Evolutionary conservation across 2,888 invertebrate genomes (phyloP).

Genomic region (Dioctria rufipes): DNA sequence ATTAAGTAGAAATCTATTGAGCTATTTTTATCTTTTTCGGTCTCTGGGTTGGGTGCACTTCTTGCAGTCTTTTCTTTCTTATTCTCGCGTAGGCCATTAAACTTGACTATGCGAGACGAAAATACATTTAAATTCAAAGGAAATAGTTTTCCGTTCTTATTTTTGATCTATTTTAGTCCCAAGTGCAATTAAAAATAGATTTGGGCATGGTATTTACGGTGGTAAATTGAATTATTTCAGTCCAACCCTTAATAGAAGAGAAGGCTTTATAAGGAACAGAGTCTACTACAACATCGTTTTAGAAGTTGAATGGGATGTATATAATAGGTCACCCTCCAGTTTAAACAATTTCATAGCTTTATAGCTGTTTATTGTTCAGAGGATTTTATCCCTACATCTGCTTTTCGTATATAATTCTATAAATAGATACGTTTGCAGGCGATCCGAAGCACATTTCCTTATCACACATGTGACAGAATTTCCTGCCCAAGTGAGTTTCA

Average conservation of each 20-base stretch:
- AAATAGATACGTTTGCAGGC: background rate
- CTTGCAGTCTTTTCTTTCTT: conserved; percentile 8
- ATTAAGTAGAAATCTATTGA: conserved; percentile 9
- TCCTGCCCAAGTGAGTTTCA: background rate
- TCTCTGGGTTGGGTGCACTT: background rate
- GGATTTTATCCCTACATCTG: background rate
- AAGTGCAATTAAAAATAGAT: background rate
- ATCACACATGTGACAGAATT: background rate
- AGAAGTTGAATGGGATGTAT: no score
- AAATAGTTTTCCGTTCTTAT: background rate
- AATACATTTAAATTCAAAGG: background rate
- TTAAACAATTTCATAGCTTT: background rate
- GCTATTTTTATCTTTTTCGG: conserved; percentile 7
- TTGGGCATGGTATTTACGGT: background rate
- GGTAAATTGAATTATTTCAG: background rate
- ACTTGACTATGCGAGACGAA: conserved; percentile 6
- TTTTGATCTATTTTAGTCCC: background rate
- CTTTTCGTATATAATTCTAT: background rate
- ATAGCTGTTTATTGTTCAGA: background rate
- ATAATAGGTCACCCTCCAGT: background rate
- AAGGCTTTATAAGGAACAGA: no score
- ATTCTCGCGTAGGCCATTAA: conserved; percentile 33
- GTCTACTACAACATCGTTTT: no score
- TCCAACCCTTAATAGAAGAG: background rate
- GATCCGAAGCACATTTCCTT: no score